A percentile compares a stretch with the other conserved stretches of the same genome.
Conservation (phyloP, 2,888 invertebrate genomes). For the Colletes collaris region DNA sequence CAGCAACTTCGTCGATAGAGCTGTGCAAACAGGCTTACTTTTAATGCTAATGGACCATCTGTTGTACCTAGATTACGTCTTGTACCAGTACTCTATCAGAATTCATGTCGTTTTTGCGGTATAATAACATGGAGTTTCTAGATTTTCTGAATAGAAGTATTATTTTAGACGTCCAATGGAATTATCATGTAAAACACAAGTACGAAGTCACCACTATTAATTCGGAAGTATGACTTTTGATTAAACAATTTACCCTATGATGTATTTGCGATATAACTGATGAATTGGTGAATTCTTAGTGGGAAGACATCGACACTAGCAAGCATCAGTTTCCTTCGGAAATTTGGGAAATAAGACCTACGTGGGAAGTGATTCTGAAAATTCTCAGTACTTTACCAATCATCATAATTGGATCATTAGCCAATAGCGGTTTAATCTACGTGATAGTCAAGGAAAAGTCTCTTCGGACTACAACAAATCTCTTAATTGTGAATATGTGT, state of each 20-base stretch:
- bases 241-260: background rate
- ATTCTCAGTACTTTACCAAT: slow-evolving; percentile 86
- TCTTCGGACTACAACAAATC: slow-evolving; percentile 88
- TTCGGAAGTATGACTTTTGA: slow-evolving; percentile 35
- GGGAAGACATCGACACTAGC: slow-evolving; percentile 58
- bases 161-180: slow-evolving; percentile 33
- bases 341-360: slow-evolving; percentile 87
- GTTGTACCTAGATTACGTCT: slow-evolving; percentile 34
- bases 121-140: slow-evolving; percentile 20
- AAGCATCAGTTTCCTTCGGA: slow-evolving; percentile 85
- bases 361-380: slow-evolving; percentile 86
- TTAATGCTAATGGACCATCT: slow-evolving; percentile 64
- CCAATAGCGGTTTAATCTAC: slow-evolving; percentile 87
- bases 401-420: slow-evolving; percentile 87
- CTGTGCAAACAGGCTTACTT: slow-evolving; percentile 46
- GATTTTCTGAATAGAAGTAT: slow-evolving; percentile 12
- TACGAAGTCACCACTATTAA: background rate
- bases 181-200: slow-evolving; percentile 10
- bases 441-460: slow-evolving; percentile 86
- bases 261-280: slow-evolving; percentile 5
- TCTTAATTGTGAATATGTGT: slow-evolving; percentile 90
- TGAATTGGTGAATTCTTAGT: slow-evolving; percentile 47
- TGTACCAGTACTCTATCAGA: slow-evolving; percentile 31
- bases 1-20: slow-evolving; percentile 35
- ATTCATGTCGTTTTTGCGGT: background rate